Evolutionary conservation across 2,797 vertebrate species (phyloP).

Genomic region (Falco berigora): DNA sequence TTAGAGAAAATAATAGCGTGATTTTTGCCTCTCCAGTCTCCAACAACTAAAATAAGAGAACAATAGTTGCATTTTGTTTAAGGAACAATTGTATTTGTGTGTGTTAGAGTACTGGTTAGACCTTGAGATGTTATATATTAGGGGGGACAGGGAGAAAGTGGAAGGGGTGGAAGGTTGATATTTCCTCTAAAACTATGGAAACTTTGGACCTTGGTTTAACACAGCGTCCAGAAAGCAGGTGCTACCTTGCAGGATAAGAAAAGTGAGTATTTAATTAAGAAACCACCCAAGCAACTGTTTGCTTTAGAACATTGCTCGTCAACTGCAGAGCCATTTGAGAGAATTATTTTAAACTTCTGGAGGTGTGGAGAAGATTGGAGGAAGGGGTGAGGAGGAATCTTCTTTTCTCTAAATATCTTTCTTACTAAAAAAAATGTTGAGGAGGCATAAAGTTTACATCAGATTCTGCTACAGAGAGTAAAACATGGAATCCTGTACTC

Average conservation of each 20-base stretch:
- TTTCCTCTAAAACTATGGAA: neutral
- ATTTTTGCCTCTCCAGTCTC: neutral
- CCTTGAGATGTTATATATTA: neutral
- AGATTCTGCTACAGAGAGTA: neutral
- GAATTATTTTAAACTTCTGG: neutral
- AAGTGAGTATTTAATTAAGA: neutral
- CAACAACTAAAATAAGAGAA: neutral
- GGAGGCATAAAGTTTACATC: neutral
- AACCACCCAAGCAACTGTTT: neutral
- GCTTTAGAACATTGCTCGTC: neutral
- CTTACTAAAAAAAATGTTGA: neutral
- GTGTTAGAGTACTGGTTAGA: neutral
- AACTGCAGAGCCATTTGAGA: neutral
- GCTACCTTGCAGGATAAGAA: neutral
- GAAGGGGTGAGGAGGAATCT: rapidly evolving
- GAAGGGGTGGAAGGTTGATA: neutral
- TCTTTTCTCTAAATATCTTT: neutral
- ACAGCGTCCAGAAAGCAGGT: neutral
- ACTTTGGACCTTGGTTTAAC: neutral
- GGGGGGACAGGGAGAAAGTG: too few species aligned
- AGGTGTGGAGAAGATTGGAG: neutral
- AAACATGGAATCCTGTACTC: neutral
- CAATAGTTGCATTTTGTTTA: neutral
- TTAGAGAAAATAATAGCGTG: neutral
- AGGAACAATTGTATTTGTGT: neutral